Conservation (phyloP, 2,797 vertebrate species). For the Menidia menidia region DNA sequence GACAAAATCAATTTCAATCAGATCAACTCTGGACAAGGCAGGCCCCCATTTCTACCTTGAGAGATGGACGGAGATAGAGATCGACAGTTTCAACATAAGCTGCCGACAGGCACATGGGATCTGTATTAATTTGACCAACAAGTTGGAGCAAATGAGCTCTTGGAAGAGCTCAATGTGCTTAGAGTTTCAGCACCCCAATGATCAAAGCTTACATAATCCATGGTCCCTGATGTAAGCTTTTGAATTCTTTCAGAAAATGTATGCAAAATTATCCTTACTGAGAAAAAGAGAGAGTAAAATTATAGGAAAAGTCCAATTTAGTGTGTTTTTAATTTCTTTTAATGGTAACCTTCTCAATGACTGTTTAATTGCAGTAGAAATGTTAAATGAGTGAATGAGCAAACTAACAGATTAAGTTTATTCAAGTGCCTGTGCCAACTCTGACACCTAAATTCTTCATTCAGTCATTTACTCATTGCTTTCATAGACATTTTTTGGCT, state of each 20-base stretch:
- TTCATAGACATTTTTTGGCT: not conserved
- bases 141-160: conserved; percentile 39
- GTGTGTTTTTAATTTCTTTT: not conserved
- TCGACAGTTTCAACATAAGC: conserved; percentile 50
- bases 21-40: conserved; percentile 53
- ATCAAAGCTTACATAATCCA: conserved; percentile 38
- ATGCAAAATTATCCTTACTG: conserved; percentile 14
- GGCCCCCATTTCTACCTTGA: conserved; percentile 35
- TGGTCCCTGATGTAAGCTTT: conserved; percentile 38
- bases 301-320: not conserved
- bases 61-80: conserved; percentile 39
- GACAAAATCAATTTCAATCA: conserved; percentile 83
- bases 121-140: conserved; percentile 51
- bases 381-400: not conserved
- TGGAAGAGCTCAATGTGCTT: not conserved
- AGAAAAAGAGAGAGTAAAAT: not conserved
- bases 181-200: conserved; percentile 28
- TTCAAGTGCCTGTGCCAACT: not conserved
- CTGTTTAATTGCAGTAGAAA: not conserved
- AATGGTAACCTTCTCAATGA: not conserved
- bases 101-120: conserved; percentile 39
- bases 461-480: not conserved
- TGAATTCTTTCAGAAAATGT: conserved; percentile 8
- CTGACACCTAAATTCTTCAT: not conserved
- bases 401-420: not conserved